phyloP scores from a whole-genome alignment of 1,140 invertebrate genomes.

The Psix sp. region DNA sequence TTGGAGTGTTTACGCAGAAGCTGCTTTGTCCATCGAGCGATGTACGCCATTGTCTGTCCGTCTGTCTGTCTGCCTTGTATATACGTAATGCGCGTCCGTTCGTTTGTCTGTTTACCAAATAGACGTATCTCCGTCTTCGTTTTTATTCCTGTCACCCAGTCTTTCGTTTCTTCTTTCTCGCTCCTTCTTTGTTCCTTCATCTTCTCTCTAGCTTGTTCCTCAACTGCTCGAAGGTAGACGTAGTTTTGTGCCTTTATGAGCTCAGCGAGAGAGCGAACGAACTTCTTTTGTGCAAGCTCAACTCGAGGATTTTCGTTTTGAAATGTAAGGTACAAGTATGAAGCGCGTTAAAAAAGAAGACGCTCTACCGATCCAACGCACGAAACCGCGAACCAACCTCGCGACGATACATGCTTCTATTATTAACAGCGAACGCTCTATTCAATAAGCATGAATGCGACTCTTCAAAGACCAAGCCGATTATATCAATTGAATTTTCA shows the following conservation, averaged over 20 bases:
- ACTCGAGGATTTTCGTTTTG: conserved; percentile 66
- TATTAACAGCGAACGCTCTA: conserved; percentile 3
- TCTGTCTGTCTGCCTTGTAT: conserved; percentile 51
- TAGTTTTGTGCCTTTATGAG: conserved; percentile 71
- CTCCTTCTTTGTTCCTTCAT: neutral
- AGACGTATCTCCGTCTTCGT: conserved; percentile 61
- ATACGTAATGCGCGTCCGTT: conserved; percentile 43
- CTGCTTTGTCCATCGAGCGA: conserved; percentile 76
- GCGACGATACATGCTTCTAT: conserved; percentile 1
- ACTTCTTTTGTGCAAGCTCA: conserved; percentile 71
- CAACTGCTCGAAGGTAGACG: conserved; percentile 62
- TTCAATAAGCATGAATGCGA: conserved; percentile 8
- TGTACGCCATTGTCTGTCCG: conserved; percentile 74
- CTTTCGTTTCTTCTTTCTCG: neutral
- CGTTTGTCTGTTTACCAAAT: conserved; percentile 74
- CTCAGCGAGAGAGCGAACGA: conserved; percentile 55
- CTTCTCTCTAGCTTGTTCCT: conserved; percentile 2
- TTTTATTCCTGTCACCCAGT: neutral
- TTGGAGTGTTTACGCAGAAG: conserved; percentile 77
- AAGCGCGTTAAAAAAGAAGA: conserved; percentile 29
- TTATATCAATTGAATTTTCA: conserved; percentile 41
- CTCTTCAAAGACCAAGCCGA: conserved; percentile 28
- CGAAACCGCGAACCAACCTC: conserved; percentile 5
- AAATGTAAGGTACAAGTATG: conserved; percentile 38
- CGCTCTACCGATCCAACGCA: conserved; percentile 6